phyloP scores from a whole-genome alignment of 2,888 invertebrate genomes.

The Clusia tigrina region DNA sequence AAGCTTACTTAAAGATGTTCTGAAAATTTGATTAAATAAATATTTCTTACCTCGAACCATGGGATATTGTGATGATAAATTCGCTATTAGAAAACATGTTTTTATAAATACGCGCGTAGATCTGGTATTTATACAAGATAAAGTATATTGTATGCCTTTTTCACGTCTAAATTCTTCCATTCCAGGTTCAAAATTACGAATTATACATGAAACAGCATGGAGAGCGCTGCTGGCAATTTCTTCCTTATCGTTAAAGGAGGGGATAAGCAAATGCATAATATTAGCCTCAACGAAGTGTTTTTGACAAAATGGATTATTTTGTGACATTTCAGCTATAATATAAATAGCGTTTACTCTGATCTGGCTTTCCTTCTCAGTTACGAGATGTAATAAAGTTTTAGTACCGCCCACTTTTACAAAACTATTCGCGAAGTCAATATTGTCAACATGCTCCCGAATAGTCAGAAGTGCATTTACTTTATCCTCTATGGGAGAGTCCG shows the following conservation, averaged over 20 bases:
- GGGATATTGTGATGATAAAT: constrained; percentile 68
- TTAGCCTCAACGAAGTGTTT: constrained; percentile 72
- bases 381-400: constrained; percentile 73
- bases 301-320: constrained; percentile 88
- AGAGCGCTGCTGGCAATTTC: constrained; percentile 74
- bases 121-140: constrained; percentile 67
- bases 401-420: constrained; percentile 87
- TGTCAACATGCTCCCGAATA: constrained; percentile 75
- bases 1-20: no score
- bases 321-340: constrained; percentile 79
- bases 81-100: constrained; percentile 75
- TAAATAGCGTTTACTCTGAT: constrained; percentile 73
- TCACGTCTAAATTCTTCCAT: constrained; percentile 70
- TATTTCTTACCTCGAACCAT: constrained; percentile 67
- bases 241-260: constrained; percentile 64
- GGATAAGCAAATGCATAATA: constrained; percentile 71
- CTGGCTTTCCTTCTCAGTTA: constrained; percentile 70
- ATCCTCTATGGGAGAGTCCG: constrained; percentile 66
- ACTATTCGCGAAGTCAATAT: constrained; percentile 83
- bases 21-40: no score
- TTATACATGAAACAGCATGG: constrained; percentile 81
- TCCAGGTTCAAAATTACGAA: constrained; percentile 71
- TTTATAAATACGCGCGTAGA: constrained; percentile 72
- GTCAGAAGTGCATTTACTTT: constrained; percentile 73
- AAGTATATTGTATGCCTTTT: constrained; percentile 73